Percentiles rank a stretch among this genome's conserved stretches.
phyloP scores from a whole-genome alignment of 2,888 invertebrate species.

The Eudemis profundana region DNA sequence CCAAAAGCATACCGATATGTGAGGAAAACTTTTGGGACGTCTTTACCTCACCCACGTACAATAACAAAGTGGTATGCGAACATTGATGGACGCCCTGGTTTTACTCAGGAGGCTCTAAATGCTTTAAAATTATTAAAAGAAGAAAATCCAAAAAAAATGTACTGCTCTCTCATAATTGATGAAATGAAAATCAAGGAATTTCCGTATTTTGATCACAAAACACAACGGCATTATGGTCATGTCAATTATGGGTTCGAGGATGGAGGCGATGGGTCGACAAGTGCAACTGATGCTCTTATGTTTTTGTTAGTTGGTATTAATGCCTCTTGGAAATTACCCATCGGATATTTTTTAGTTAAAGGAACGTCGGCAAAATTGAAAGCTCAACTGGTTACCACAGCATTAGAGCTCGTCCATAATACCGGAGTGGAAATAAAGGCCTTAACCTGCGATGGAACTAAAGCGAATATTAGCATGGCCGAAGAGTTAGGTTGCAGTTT shows the following conservation, averaged over 20 bases:
- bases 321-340: too few relatives aligned
- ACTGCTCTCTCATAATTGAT: conserved; percentile 6
- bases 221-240: conserved; percentile 15
- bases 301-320: too few relatives aligned
- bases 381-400: conserved; percentile 42
- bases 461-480: conserved; percentile 47
- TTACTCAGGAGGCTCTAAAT: conserved; percentile 2
- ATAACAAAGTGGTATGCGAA: conserved; percentile 17
- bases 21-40: conserved; percentile 38
- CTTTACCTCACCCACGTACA: conserved; percentile 25
- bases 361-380: too few relatives aligned
- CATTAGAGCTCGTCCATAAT: conserved; percentile 43
- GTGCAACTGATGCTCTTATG: too few relatives aligned
- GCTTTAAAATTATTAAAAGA: not conserved
- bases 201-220: conserved; percentile 1
- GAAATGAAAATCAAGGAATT: conserved; percentile 25
- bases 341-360: too few relatives aligned
- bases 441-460: conserved; percentile 47
- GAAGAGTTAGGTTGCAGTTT: conserved; percentile 46
- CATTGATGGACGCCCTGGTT: conserved; percentile 4
- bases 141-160: too few relatives aligned
- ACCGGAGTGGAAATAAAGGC: conserved; percentile 47
- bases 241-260: conserved; percentile 16
- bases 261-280: conserved; percentile 3
- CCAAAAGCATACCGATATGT: conserved; percentile 33